phyloP scores from a whole-genome alignment of 2,888 invertebrate genomes.

The Clanis bilineata region DNA sequence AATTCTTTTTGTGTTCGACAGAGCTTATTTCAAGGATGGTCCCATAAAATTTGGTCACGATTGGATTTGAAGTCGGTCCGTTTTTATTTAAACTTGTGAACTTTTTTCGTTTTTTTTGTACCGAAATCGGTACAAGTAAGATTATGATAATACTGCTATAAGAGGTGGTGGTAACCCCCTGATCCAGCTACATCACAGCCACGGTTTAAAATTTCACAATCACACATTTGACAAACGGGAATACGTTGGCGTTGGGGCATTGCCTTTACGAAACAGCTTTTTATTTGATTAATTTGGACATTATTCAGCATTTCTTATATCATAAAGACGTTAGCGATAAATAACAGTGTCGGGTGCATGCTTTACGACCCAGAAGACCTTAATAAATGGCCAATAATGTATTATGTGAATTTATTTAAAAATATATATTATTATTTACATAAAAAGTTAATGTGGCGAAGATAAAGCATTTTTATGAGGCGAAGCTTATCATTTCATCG shows the following conservation, averaged over 20 bases:
- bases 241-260: slow-evolving; percentile 29
- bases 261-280: slow-evolving; percentile 25
- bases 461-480: not conserved
- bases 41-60: too few relatives aligned
- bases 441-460: not conserved
- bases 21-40: too few relatives aligned
- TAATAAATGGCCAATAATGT: not conserved
- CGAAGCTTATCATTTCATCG: not conserved
- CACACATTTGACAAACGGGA: slow-evolving; percentile 46
- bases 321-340: slow-evolving; percentile 21
- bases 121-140: too few relatives aligned
- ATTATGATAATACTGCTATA: too few relatives aligned
- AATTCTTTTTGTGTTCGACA: too few relatives aligned
- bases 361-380: not conserved
- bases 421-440: not conserved
- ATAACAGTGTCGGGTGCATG: slow-evolving; percentile 3
- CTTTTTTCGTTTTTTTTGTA: too few relatives aligned
- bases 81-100: too few relatives aligned
- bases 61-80: too few relatives aligned
- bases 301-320: slow-evolving; percentile 19
- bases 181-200: not conserved
- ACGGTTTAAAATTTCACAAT: slow-evolving; percentile 51
- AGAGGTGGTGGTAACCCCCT: too few relatives aligned
- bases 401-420: slow-evolving; percentile 1
- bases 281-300: slow-evolving; percentile 32